Percentiles rank a stretch among this genome's conserved stretches.
These are phyloP conservation scores for Nannoperca obscura DNA, from an alignment of 2,797 vertebrate species.

Conservation along the genomic window DNA sequence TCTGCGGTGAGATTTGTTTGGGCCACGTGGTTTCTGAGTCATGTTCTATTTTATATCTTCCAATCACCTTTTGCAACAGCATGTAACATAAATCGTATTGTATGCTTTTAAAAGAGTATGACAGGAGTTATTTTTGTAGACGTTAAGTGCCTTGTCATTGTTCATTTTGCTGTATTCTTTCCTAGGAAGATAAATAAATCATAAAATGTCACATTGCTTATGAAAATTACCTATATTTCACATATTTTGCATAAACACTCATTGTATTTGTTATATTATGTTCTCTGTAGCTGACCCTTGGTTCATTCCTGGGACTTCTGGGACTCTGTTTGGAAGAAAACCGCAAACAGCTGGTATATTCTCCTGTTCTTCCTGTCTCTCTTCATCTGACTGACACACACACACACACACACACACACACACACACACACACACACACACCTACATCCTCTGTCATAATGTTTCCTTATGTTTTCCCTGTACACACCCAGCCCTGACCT, in stretches of 20 bases:
- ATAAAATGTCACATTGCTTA: background rate
- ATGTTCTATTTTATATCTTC: background rate
- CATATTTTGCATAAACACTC: background rate
- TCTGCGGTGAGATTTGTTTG: background rate
- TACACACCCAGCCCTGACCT: background rate
- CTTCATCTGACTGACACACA: constrained; percentile 31
- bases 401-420: background rate
- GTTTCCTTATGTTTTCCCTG: constrained; percentile 19
- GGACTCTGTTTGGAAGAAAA: constrained; percentile 84
- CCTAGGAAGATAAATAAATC: background rate
- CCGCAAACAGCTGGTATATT: constrained; percentile 82
- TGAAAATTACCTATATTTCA: background rate
- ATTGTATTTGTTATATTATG: constrained; percentile 17
- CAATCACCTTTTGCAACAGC: background rate
- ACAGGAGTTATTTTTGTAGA: background rate
- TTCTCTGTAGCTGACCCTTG: constrained; percentile 80
- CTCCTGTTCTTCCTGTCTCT: background rate
- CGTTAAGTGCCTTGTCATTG: background rate
- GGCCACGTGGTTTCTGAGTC: background rate
- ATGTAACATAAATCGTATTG: background rate
- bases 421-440: background rate
- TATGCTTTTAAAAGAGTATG: background rate
- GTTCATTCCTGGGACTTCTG: constrained; percentile 83
- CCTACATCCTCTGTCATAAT: background rate
- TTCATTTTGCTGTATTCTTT: constrained; percentile 4